phyloP scores from a whole-genome alignment of 2,113 vertebrate species.

The Gasterosteus nipponicus region DNA sequence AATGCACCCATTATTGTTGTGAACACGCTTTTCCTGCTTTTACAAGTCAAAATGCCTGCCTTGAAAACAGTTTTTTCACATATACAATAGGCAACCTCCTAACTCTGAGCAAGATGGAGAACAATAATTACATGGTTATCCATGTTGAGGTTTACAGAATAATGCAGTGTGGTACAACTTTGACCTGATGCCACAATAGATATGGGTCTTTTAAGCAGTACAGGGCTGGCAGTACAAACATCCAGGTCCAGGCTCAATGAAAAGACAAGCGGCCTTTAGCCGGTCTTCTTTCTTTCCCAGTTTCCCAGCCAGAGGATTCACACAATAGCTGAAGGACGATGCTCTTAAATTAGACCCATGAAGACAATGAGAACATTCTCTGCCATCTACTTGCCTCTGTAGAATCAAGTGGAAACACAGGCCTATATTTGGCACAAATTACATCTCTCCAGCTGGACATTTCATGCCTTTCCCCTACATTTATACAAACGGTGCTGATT shows the following conservation, averaged over 20 bases:
- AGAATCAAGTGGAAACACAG: slow-evolving; percentile 1
- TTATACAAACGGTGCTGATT: not conserved
- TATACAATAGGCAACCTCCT: not conserved
- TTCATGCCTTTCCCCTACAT: not conserved
- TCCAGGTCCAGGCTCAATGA: not conserved
- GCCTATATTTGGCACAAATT: not conserved
- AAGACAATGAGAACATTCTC: not conserved
- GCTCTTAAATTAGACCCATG: not conserved
- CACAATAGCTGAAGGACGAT: slow-evolving; percentile 26
- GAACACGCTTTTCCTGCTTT: not conserved
- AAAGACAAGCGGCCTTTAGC: slow-evolving; percentile 40
- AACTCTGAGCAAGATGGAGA: not conserved
- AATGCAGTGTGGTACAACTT: not conserved
- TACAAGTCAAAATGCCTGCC: not conserved
- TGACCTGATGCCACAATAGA: not conserved
- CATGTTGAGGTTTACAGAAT: not conserved
- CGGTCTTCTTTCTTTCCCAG: slow-evolving; percentile 9
- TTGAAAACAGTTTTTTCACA: not conserved
- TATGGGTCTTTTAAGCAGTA: slow-evolving; percentile 20
- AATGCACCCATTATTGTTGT: not conserved
- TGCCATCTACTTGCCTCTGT: slow-evolving; percentile 3
- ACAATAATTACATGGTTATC: not conserved
- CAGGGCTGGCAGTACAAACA: slow-evolving; percentile 8
- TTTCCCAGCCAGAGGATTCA: slow-evolving; percentile 28
- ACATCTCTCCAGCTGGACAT: not conserved